A percentile compares a stretch with the other conserved stretches of the same genome.
These are phyloP conservation scores for Hypena proboscidalis DNA, from an alignment of 2,888 invertebrate genomes.

Conservation along the genomic window DNA sequence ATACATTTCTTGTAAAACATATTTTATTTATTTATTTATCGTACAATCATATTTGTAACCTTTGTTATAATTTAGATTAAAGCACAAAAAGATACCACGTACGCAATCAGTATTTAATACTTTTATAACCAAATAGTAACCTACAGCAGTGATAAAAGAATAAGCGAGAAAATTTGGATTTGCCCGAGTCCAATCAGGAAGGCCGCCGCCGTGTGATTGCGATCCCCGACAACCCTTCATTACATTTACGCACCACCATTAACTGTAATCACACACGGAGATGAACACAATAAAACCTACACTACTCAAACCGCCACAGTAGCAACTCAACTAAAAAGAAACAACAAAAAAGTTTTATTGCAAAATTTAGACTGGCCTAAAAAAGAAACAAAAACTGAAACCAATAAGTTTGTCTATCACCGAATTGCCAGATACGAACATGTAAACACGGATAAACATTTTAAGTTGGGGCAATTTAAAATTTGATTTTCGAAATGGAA, in stretches of 20 bases:
- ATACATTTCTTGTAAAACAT: no score
- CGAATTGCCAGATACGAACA: conserved; percentile 31
- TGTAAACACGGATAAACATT: conserved; percentile 49
- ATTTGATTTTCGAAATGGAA: conserved; percentile 62
- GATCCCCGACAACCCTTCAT: conserved; percentile 68
- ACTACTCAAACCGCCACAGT: conserved; percentile 54
- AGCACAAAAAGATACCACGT: no score
- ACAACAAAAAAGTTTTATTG: conserved; percentile 19
- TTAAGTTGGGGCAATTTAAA: conserved; percentile 56
- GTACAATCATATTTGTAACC: no score
- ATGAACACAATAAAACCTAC: conserved; percentile 74
- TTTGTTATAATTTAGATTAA: no score
- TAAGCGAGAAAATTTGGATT: conserved; percentile 59
- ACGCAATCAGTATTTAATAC: no score
- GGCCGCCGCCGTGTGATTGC: conserved; percentile 63
- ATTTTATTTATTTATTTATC: no score
- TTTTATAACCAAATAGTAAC: conserved; percentile 43
- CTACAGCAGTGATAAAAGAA: conserved; percentile 43
- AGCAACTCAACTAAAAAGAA: conserved; percentile 12
- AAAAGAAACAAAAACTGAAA: conserved; percentile 14
- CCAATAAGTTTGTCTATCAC: conserved; percentile 16
- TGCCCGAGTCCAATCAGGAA: conserved; percentile 69
- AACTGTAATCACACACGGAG: conserved; percentile 77
- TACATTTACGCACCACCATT: conserved; percentile 78
- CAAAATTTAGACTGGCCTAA: conserved; percentile 9